These are phyloP conservation scores for Aphelinus certus DNA, from an alignment of 1,140 invertebrate genomes.

Conservation along the genomic window DNA sequence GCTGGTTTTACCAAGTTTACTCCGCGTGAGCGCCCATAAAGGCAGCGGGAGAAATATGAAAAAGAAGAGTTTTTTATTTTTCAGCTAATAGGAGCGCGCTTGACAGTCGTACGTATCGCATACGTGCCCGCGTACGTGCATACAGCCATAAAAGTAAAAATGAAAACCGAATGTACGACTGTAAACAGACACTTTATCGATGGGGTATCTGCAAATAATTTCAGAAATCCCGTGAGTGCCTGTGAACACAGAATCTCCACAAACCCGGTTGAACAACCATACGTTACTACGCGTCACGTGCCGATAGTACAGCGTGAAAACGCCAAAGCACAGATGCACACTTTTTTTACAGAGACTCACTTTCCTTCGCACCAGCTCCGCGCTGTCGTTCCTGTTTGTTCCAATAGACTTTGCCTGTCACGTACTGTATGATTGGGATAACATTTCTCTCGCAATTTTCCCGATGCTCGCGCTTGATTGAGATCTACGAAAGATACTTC, in stretches of 20 bases:
- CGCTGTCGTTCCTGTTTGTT: slow-evolving; percentile 3
- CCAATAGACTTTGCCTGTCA: slow-evolving; percentile 11
- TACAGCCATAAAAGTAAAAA: slow-evolving; percentile 22
- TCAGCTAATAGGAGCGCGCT: slow-evolving; percentile 10
- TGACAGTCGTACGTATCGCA: slow-evolving; percentile 13
- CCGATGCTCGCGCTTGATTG: too few relatives aligned
- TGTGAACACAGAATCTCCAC: slow-evolving; percentile 16
- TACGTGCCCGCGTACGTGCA: not conserved
- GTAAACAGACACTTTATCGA: slow-evolving; percentile 39
- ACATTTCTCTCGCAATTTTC: not conserved
- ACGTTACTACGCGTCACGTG: too few relatives aligned
- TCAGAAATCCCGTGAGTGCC: slow-evolving; percentile 5
- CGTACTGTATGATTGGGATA: not conserved
- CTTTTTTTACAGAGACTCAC: not conserved
- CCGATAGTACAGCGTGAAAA: not conserved
- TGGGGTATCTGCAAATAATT: slow-evolving; percentile 33
- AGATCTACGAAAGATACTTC: too few relatives aligned
- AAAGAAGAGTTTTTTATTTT: slow-evolving; percentile 18
- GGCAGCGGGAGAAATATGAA: not conserved
- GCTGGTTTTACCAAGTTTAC: not conserved
- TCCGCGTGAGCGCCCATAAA: not conserved
- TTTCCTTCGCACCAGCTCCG: not conserved
- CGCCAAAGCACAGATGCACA: not conserved
- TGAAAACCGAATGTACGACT: slow-evolving; percentile 25
- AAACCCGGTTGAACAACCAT: slow-evolving; percentile 8